Evolutionary conservation across 2,113 vertebrate genomes (phyloP).

Genomic region (Phyllostomus hastatus): DNA sequence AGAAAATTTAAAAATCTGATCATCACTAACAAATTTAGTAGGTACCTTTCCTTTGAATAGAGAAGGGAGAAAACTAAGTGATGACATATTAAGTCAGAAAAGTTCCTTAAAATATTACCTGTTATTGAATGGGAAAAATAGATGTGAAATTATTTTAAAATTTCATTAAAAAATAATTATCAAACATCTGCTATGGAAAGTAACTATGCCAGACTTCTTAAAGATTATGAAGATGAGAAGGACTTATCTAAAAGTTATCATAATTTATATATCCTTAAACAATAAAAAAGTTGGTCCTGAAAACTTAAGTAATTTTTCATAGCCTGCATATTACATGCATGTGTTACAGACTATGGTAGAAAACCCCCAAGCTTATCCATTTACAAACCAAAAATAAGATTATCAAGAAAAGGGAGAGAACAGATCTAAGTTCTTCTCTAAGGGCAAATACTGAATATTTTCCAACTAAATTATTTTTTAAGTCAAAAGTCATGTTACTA

Average conservation of each 20-base stretch:
- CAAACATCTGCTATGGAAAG: not conserved
- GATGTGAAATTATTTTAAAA: not conserved
- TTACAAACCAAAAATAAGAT: not conserved
- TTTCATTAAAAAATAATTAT: constrained; percentile 9
- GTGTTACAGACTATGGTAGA: not conserved
- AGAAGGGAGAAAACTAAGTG: not conserved
- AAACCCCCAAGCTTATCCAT: not conserved
- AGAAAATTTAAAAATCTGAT: not conserved
- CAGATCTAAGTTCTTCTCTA: not conserved
- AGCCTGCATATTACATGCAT: not conserved
- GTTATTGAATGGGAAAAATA: not conserved
- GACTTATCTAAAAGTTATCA: not conserved
- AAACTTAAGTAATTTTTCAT: not conserved
- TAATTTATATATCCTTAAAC: constrained; percentile 5
- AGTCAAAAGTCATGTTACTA: not conserved
- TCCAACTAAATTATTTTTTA: not conserved
- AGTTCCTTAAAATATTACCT: not conserved
- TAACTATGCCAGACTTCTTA: not conserved
- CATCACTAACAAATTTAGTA: not conserved
- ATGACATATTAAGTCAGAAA: not conserved
- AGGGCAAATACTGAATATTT: constrained; percentile 25
- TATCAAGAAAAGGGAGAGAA: not conserved
- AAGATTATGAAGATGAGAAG: not conserved
- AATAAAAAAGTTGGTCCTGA: not conserved
- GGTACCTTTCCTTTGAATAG: not conserved